These are phyloP conservation scores for Porites divaricata DNA, from an alignment of 92 coral and sea anemone species.

Conservation along the genomic window DNA sequence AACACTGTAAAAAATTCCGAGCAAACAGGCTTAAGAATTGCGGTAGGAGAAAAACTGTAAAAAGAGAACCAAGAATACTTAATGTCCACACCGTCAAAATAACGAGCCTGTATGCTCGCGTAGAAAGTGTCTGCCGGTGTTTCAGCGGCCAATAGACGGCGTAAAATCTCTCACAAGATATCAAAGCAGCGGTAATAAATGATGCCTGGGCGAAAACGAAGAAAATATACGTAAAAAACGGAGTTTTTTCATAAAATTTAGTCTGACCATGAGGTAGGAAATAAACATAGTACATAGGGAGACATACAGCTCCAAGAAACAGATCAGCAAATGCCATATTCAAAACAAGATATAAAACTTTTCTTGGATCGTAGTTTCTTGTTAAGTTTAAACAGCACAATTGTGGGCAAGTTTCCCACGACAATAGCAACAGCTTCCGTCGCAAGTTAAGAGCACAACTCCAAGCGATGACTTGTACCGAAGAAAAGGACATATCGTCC, in stretches of 20 bases:
- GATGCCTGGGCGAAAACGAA: not conserved
- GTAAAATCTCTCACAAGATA: not conserved
- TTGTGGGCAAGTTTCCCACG: not conserved
- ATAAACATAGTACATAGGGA: not conserved
- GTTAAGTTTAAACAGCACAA: not conserved
- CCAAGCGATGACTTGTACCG: not conserved
- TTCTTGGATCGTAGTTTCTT: not conserved
- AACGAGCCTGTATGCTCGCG: not conserved
- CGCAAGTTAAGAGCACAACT: not conserved
- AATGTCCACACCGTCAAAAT: not conserved
- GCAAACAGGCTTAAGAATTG: not conserved
- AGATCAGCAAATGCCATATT: not conserved
- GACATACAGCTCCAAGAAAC: not conserved
- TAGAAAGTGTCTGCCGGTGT: not conserved
- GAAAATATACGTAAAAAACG: not conserved
- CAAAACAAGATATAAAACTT: not conserved
- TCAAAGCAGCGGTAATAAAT: not conserved
- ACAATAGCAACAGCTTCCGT: not conserved
- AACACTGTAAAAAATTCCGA: no score
- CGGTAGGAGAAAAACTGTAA: not conserved
- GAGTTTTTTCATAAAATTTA: not conserved
- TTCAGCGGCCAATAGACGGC: constrained; percentile 6
- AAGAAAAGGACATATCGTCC: not conserved
- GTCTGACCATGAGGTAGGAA: no score
- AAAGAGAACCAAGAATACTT: not conserved